Evolutionary conservation across 92 coral and sea anemone species (phyloP).

Genomic region (Palythoa caribaeorum): DNA sequence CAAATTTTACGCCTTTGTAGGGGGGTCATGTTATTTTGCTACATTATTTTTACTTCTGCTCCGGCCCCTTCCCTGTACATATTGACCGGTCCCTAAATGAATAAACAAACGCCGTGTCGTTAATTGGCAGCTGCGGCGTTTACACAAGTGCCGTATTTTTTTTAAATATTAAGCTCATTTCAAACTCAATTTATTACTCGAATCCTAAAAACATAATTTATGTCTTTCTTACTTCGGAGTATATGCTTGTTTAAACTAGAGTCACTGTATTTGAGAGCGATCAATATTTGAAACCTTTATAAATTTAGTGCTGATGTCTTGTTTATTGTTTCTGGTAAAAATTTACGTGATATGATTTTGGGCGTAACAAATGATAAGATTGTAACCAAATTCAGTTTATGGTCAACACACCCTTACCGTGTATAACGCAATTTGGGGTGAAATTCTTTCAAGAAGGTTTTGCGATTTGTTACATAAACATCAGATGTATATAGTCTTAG

Average conservation of each 20-base stretch:
- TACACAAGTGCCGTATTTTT: background rate
- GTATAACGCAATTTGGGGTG: slow-evolving; percentile 24
- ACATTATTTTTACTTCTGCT: background rate
- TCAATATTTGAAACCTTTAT: slow-evolving; percentile 11
- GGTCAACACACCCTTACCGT: slow-evolving; percentile 8
- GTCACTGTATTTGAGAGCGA: slow-evolving; percentile 9
- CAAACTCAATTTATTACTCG: background rate
- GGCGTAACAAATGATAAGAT: slow-evolving; percentile 13
- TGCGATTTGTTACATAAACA: slow-evolving; percentile 19
- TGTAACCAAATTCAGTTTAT: slow-evolving; percentile 12
- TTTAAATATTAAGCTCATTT: too few species aligned
- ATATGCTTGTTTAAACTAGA: slow-evolving; percentile 1
- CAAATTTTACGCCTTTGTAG: slow-evolving; percentile 4
- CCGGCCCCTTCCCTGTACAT: slow-evolving; percentile 5
- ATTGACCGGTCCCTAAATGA: background rate
- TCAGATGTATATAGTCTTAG: slow-evolving; percentile 16
- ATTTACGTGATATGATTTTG: background rate
- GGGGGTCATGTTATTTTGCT: background rate
- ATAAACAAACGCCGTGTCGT: background rate
- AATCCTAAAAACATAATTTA: background rate
- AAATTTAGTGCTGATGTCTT: slow-evolving; percentile 1
- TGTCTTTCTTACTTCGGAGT: background rate
- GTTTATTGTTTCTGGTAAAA: slow-evolving; percentile 15
- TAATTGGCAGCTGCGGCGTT: slow-evolving; percentile 3
- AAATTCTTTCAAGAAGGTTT: background rate